Evolutionary conservation across 2,888 invertebrate species (phyloP), one percentile per base, ranked within the genome.

Genomic region (Lissonota sp.): DNA sequence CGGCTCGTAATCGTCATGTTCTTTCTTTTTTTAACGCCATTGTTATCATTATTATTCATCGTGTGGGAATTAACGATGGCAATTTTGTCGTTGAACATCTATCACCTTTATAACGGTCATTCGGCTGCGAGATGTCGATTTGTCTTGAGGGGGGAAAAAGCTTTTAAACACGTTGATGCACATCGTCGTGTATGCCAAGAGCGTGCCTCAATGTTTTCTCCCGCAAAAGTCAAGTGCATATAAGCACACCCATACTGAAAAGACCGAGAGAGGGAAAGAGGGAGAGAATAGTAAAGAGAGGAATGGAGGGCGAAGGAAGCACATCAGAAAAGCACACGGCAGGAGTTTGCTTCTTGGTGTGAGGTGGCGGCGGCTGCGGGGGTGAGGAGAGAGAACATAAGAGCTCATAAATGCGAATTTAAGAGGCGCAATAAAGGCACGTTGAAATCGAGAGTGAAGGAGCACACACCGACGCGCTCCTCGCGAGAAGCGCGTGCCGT

Each of bases 321-420:
- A 81, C 74, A 83, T 73, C 73, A 26, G 58, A 46, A 49, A 64
- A 53, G 79, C 71, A 71, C 71, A 75, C 75, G 66, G 75, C 62
- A 64, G 57, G 63, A 74, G 55, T 74, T 62, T 60, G 67, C 62
- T 62, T 51, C 57, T 26, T 26, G 26, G 57, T 37, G 6, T 42
- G 6, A 40, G 44, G 64, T 63, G 26, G 66, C 67, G 63, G 63
- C 14, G 26, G 66, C 67, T 58, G 63, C 14, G 79, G 44, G 83
- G 53, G 75, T 64, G 71, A 58, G 70, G 42, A 86, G 87, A 88
- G 86, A 88, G 89, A 89, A 88, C 91, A 91, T 92, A 92, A 92
- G 91, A 92, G 92, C 92, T 92, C 92, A 92, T 92, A 92, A 92
- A 92, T 92, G 92, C 88, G 92, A 92, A 92, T 92, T 92, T 92